Evolutionary conservation across 2,888 invertebrate genomes (phyloP), one percentile per base, ranked within the genome.

Genomic region (Calameuta pallipes): DNA sequence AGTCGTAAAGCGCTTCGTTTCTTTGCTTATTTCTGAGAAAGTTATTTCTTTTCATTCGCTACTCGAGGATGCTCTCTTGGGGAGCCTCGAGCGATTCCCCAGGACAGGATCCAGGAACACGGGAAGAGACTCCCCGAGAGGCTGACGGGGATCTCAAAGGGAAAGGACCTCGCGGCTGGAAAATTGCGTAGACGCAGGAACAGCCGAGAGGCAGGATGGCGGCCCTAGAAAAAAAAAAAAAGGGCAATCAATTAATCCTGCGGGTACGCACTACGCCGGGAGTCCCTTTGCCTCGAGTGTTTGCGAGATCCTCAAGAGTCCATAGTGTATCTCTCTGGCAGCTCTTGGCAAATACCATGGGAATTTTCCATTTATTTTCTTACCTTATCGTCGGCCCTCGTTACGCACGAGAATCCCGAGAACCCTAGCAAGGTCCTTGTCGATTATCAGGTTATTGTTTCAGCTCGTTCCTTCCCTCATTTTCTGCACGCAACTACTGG

Each of bases 161-260:
- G 15, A 41, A 41, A 41, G 41, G 41, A 41, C 15, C 41, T 41
- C 41, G 41, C 41, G 41, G 15, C 15, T 41, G 15, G 15, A 41
- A 41, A 41, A 15, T 41, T 41, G 41, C 41, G 41, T 41, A 41
- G 41, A 41, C 41, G 41, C 41, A 41, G 41, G 41, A 41, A 15
- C 15, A 15, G 41, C 15, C 15, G 6, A 41, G 6, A 15, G 41
- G 13, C 12, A 37, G 37, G 37, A 56, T 11, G 75, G 74, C 41
- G 74, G 75, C 76, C 74, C 81, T 80, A 68, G 80, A 84, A n/a
- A n/a, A n/a, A n/a, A 33, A 33, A 33, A 33, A 33, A 87, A 85
- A 80, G 83, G 15, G 83, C 85, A 89, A 89, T 89, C 89, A 89
- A 89, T 89, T 89, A 89, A 84, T 79, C 80, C 69, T 78, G 68